phyloP scores from a whole-genome alignment of 2,797 vertebrate species.

The Micromesistius poutassou region DNA sequence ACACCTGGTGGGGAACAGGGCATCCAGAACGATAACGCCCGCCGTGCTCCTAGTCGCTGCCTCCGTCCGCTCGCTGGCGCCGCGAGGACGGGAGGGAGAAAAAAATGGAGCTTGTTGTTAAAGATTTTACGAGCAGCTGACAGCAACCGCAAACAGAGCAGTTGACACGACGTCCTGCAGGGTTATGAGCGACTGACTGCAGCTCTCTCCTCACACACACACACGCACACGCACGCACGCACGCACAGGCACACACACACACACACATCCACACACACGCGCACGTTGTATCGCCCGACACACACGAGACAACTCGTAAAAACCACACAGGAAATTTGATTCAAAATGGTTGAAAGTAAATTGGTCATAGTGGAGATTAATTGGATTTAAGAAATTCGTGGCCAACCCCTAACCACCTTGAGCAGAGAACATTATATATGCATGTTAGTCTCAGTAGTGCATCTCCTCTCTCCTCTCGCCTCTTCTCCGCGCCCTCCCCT shows the following conservation, averaged over 20 bases:
- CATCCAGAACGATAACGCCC: not conserved
- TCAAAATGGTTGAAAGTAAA: conserved; percentile 13
- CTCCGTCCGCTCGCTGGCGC: not conserved
- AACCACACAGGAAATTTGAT: conserved; percentile 17
- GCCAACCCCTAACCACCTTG: not conserved
- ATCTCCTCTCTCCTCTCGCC: not conserved
- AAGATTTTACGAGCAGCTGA: not conserved
- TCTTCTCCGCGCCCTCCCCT: not conserved
- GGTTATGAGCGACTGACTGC: not conserved
- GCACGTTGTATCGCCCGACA: not conserved
- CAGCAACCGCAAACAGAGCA: not conserved
- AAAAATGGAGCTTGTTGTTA: not conserved
- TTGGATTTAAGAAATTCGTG: conserved; percentile 5
- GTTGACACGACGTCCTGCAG: not conserved
- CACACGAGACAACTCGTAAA: conserved; percentile 4
- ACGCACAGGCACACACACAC: too few relatives aligned
- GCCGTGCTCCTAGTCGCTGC: too few relatives aligned
- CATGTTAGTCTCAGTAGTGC: not conserved
- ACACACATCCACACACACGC: too few relatives aligned
- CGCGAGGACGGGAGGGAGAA: not conserved
- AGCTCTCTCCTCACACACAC: not conserved
- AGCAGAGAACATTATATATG: conserved; percentile 8
- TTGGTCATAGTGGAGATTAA: conserved; percentile 15
- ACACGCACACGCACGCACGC: too few relatives aligned
- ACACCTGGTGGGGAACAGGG: not conserved